A percentile compares a stretch with the other conserved stretches of the same genome.
Conservation (phyloP, 2,113 vertebrate genomes). For the Pseudopodoces humilis region DNA sequence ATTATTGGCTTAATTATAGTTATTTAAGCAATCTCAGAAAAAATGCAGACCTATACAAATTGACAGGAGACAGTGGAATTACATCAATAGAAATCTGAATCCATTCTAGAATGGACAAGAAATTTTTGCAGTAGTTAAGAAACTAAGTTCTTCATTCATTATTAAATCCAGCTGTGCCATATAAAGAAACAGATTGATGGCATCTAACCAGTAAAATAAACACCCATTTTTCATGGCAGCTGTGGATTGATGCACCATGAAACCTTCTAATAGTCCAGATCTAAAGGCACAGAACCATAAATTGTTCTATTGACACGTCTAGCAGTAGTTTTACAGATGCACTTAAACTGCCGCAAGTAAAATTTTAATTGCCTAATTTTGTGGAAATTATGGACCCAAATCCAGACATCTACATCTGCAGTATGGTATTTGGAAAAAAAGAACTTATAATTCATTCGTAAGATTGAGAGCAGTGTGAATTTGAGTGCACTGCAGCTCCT, state of each 20-base stretch:
- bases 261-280: not conserved
- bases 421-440: not conserved
- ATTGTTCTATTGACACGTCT: not conserved
- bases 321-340: not conserved
- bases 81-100: not conserved
- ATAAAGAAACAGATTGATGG: constrained; percentile 10
- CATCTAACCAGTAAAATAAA: constrained; percentile 1
- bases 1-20: not conserved
- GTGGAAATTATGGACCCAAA: not conserved
- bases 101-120: not conserved
- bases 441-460: not conserved
- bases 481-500: not conserved
- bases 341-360: not conserved
- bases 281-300: not conserved
- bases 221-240: not conserved
- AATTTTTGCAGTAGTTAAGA: not conserved
- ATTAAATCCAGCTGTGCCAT: not conserved
- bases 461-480: not conserved
- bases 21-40: not conserved
- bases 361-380: constrained; percentile 42
- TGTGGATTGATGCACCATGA: not conserved
- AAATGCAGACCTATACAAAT: not conserved
- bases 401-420: not conserved
- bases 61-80: not conserved
- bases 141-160: not conserved